phyloP scores from a whole-genome alignment of 2,113 vertebrate species.

The Rhinoptilus africanus region DNA sequence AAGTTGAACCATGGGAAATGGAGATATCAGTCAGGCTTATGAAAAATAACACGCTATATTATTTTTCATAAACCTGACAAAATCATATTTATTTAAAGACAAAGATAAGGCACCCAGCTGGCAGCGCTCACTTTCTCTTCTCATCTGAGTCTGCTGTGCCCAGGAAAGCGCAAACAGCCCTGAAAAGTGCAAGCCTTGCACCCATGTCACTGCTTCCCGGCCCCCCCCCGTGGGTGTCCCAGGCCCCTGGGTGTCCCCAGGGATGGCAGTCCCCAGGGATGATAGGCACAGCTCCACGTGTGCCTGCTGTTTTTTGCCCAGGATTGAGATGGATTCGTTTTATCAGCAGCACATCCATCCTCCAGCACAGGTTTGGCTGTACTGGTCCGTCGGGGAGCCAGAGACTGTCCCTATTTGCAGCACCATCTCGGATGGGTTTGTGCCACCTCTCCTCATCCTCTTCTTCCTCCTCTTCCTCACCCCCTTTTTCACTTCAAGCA shows the following conservation, averaged over 20 bases:
- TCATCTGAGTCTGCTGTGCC: background rate
- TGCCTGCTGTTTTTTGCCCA: background rate
- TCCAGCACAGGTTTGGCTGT: rapidly evolving
- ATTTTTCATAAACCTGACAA: slow-evolving; percentile 71
- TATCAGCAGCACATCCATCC: background rate
- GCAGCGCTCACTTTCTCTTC: background rate
- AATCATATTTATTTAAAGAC: slow-evolving; percentile 68
- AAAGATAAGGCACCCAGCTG: slow-evolving; percentile 55
- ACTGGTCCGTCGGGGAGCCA: rapidly evolving
- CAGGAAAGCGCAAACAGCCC: background rate
- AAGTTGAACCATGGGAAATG: slow-evolving; percentile 21
- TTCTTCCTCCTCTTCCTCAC: background rate
- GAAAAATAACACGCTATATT: slow-evolving; percentile 35
- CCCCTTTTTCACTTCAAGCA: background rate
- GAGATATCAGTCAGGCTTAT: background rate
- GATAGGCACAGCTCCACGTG: background rate
- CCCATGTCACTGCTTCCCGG: rapidly evolving
- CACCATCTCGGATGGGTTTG: background rate
- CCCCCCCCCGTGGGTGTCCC: background rate
- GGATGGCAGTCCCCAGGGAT: background rate
- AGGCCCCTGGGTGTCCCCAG: rapidly evolving
- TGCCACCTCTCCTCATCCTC: background rate
- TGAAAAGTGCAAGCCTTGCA: background rate
- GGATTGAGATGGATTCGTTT: rapidly evolving
- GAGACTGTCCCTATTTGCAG: rapidly evolving